Base-by-base conservation (phyloP, 2,113 vertebrate species). In the Sphaerodactylus townsendi region DNA sequence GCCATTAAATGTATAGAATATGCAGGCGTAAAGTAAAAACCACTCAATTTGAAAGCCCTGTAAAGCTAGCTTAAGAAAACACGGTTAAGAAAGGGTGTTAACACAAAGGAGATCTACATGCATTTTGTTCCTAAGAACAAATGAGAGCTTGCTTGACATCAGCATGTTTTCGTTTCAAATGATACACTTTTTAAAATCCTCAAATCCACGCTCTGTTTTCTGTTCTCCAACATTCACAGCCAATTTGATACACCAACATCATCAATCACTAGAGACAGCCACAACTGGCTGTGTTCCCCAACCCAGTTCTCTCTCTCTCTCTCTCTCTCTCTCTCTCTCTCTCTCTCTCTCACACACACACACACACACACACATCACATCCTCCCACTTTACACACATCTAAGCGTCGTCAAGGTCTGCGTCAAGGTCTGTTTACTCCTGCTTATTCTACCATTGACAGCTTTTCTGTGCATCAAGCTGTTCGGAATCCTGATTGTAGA, bases 241-340 rank as follows among this genome's bases (percentile, higher is more conserved):
- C 95, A 94, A 97, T 96, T 95, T 80, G 93, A 95, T 94, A 94
- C 76, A 86, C 93, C 93, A 96, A 96, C 90, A 95, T 93, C 94
- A 95, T 96, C 93, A 94, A 96, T 96, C 95, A 96, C 86, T 2
- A 79, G 79, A 91, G 95, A 95, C 91, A 90, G 91, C 82, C 91
- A 88, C 72, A 90, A 94, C 91, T 87, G 90, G 71, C 84, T 84
- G 77, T 88, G 83, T 82, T 89, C 87, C 91, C 70, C 44, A 88
- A 86, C 79, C 87, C 77, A 86, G 87, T 85, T 88, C 64, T 56
- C 53, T 53, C 50, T 53, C 50, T 53, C 50, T 53, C 50, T 19
- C 50, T n/a, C n/a, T n/a, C n/a, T n/a, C n/a, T n/a, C n/a, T n/a
- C n/a, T n/a, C n/a, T n/a, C n/a, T n/a, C n/a, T n/a, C n/a, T n/a